These are phyloP conservation scores for Venturia canescens DNA, from an alignment of 1,140 invertebrate species.

Conservation along the genomic window DNA sequence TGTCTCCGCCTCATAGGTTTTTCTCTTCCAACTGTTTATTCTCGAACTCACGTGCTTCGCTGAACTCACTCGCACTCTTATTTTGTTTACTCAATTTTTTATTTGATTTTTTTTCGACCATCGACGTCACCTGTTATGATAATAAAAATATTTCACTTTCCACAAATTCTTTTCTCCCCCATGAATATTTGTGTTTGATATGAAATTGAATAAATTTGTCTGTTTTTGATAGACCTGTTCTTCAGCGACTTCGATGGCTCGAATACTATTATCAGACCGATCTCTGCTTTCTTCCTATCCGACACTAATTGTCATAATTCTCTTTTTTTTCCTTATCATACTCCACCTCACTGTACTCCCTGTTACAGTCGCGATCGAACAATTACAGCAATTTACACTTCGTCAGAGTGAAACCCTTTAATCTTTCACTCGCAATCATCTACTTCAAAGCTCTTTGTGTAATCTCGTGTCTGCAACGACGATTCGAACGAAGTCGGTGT, in stretches of 20 bases:
- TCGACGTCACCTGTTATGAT: neutral
- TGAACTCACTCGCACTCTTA: neutral
- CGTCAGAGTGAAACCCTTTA: neutral
- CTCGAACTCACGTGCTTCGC: neutral
- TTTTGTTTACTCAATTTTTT: no score
- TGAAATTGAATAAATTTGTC: no score
- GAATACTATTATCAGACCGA: neutral
- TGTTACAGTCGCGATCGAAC: no score
- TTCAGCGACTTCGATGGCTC: no score
- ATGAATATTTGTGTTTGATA: neutral
- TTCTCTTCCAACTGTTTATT: neutral
- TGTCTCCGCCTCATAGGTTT: neutral
- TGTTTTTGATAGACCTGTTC: no score
- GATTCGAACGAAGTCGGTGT: constrained; percentile 45
- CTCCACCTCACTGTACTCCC: no score
- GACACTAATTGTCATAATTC: neutral
- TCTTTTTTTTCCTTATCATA: neutral
- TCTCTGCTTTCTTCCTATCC: neutral
- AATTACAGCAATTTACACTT: neutral
- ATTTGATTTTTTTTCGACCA: no score
- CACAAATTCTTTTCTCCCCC: neutral
- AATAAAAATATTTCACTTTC: neutral
- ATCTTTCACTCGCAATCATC: neutral
- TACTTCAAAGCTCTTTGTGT: neutral
- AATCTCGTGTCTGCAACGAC: constrained; percentile 35